phyloP scores from a whole-genome alignment of 2,113 vertebrate species.

The Lophius piscatorius region DNA sequence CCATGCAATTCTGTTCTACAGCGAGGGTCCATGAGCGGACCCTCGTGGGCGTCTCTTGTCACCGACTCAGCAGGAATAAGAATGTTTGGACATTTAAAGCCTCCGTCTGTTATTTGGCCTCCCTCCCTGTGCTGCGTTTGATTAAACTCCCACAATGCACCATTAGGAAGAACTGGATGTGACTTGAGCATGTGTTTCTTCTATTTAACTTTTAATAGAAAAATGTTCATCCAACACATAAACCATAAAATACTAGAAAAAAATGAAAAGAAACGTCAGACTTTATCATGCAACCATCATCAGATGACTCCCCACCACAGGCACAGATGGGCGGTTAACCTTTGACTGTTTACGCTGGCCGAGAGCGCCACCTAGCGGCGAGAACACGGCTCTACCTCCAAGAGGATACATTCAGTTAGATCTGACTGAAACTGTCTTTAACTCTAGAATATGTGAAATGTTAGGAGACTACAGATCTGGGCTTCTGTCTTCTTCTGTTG shows the following conservation, averaged over 20 bases:
- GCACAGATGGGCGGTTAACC: constrained; percentile 31
- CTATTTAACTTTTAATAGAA: constrained; percentile 77
- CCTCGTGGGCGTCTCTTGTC: constrained; percentile 1
- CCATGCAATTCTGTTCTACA: too few species aligned
- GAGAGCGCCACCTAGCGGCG: constrained; percentile 75
- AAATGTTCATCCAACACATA: constrained; percentile 71
- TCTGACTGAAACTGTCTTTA: constrained; percentile 10
- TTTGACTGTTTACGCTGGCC: constrained; percentile 58
- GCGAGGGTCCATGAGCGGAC: too few species aligned
- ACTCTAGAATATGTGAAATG: constrained; percentile 18
- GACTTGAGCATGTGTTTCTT: constrained; percentile 72
- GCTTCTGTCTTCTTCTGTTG: too few species aligned
- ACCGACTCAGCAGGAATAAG: constrained; percentile 21
- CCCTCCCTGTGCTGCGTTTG: constrained; percentile 52
- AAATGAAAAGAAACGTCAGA: constrained; percentile 49
- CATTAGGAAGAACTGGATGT: constrained; percentile 63
- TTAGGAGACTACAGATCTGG: too few species aligned
- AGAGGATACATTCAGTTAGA: constrained; percentile 34
- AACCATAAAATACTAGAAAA: constrained; percentile 69
- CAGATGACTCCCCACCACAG: constrained; percentile 59
- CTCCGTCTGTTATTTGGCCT: constrained; percentile 51
- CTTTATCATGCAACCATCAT: constrained; percentile 70
- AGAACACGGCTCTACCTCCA: constrained; percentile 24
- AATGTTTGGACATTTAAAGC: constrained; percentile 42
- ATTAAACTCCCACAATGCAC: constrained; percentile 53